Conservation (phyloP, 2,888 invertebrate genomes). For the Selenia dentaria region DNA sequence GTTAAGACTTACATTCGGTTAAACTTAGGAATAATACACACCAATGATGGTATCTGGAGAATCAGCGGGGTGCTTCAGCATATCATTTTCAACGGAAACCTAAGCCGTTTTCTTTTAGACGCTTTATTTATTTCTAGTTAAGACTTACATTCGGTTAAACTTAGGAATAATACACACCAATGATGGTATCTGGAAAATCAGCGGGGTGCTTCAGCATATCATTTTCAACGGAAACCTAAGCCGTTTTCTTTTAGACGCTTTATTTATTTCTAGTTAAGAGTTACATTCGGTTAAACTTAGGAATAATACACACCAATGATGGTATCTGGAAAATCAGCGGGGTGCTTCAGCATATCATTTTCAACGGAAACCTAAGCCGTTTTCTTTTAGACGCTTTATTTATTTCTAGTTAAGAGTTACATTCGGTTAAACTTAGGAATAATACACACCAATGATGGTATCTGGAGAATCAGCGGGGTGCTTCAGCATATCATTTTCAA, state of each 20-base stretch:
- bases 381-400: too few species aligned
- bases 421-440: too few species aligned
- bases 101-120: too few species aligned
- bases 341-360: slow-evolving; percentile 94
- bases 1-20: too few species aligned
- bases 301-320: slow-evolving; percentile 82
- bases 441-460: slow-evolving; percentile 84
- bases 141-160: too few species aligned
- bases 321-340: slow-evolving; percentile 80
- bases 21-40: too few species aligned
- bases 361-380: slow-evolving; percentile 95
- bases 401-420: too few species aligned
- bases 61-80: slow-evolving; percentile 88
- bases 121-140: too few species aligned
- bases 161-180: slow-evolving; percentile 83
- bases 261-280: too few species aligned
- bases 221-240: slow-evolving; percentile 95
- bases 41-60: slow-evolving; percentile 86
- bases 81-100: slow-evolving; percentile 97
- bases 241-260: too few species aligned
- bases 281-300: too few species aligned
- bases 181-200: slow-evolving; percentile 82
- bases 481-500: slow-evolving; percentile 96
- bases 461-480: slow-evolving; percentile 85
- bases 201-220: slow-evolving; percentile 92